Conservation (phyloP, 2,797 vertebrate species). For the Pyrrhura leucotis region DNA sequence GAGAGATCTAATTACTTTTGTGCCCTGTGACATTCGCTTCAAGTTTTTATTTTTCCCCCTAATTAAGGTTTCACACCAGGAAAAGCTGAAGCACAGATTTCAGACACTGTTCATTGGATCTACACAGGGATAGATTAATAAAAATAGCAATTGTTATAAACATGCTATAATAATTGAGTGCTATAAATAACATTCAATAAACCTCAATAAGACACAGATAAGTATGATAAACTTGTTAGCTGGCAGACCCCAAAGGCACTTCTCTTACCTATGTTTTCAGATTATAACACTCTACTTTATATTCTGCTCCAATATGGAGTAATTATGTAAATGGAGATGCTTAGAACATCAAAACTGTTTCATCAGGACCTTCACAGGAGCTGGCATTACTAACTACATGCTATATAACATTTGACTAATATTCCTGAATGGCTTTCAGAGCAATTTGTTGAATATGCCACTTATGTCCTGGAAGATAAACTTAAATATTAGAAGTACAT, state of each 20-base stretch:
- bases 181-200: background rate
- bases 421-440: background rate
- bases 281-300: background rate
- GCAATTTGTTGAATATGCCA: background rate
- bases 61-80: background rate
- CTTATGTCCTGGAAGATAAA: background rate
- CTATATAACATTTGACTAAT: background rate
- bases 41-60: rapidly evolving
- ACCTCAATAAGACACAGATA: background rate
- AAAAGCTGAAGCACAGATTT: background rate
- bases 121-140: background rate
- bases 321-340: background rate
- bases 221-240: background rate
- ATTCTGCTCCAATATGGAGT: background rate
- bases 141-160: background rate
- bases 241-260: background rate
- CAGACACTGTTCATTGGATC: background rate
- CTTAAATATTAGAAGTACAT: background rate
- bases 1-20: background rate
- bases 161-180: background rate
- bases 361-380: background rate
- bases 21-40: background rate
- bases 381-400: background rate
- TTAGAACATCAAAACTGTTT: background rate
- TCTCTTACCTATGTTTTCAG: background rate